These are phyloP conservation scores for Eurytoma californica DNA, from an alignment of 2,888 invertebrate genomes.

Conservation along the genomic window DNA sequence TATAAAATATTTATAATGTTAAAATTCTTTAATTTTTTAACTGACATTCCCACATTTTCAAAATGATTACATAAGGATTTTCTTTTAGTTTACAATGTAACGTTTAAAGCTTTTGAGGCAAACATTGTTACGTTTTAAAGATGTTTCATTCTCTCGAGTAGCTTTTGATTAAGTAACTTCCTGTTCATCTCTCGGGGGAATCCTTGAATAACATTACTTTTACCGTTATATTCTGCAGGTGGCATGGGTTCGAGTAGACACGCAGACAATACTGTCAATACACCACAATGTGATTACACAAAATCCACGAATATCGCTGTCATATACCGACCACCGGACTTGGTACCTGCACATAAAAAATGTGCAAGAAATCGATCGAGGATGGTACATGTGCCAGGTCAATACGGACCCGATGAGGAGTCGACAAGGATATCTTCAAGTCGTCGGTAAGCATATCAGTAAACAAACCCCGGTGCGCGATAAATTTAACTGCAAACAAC, in stretches of 20 bases:
- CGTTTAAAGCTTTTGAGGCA: no score
- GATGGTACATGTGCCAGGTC: constrained; percentile 95
- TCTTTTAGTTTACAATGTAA: no score
- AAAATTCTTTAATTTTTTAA: no score
- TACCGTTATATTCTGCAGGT: constrained; percentile 79
- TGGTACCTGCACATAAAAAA: constrained; percentile 94
- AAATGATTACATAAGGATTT: no score
- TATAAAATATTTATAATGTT: no score
- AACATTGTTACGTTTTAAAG: no score
- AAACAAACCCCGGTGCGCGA: constrained; percentile 15
- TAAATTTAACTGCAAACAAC: not conserved
- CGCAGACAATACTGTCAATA: constrained; percentile 93
- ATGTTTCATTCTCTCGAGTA: no score
- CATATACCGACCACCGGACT: constrained; percentile 92
- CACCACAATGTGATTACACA: constrained; percentile 94
- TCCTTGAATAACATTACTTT: not conserved
- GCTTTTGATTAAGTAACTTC: no score
- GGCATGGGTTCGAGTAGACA: constrained; percentile 95
- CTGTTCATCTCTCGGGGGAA: no score
- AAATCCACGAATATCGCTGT: constrained; percentile 90
- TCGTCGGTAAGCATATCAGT: constrained; percentile 84
- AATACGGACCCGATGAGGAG: constrained; percentile 96
- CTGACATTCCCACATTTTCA: no score
- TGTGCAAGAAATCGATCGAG: constrained; percentile 90
- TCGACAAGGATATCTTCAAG: constrained; percentile 91